Base-by-base conservation (phyloP, 2,888 invertebrate genomes). In the Athalia cordata region DNA sequence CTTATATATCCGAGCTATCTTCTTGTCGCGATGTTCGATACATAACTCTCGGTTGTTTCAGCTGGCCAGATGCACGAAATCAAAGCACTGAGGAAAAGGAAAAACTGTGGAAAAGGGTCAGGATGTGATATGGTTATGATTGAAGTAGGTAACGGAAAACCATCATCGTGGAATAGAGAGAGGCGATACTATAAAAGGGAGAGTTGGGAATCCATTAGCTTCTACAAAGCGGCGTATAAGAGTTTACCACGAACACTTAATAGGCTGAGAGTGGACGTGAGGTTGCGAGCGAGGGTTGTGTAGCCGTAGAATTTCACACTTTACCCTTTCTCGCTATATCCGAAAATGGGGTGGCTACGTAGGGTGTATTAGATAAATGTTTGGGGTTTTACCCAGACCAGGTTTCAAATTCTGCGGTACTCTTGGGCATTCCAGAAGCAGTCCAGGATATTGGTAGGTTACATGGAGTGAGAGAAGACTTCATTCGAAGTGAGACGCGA, bases 341-440 rank as follows among this genome's bases (percentile, higher is more conserved):
- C 7, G 5, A 5, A 29, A 74, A 77, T 74, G 49, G 45, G 75
- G 29, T 29, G 29, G 29, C 29, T 29, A 29, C 29, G 2, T 2
- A 29, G 29, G 65, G 82, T 80, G 81, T 79, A 84, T 84, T 84
- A 84, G 84, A 84, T 84, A 84, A 84, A 84, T 84, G 83, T 81
- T 84, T 82, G 77, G 78, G 82, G 79, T 70, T 49, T 77, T 80
- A 79, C 15, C 52, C 68, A 52, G 68, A 52, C 68, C 68, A 29
- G 47, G 11, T 52, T 13, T 83, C 79, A 79, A 81, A 82, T 82
- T 84, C 80, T 81, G 66, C 64, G 68, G 55, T 49, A 79, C 72
- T 75, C 55, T 55, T 68, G 52, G n/a, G 55, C 13, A 52, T 68
- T 55, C 43, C 52, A 49, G 1, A 7, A 11, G 5, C 43, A 8